A percentile compares a stretch with the other conserved stretches of the same genome.
phyloP scores from a whole-genome alignment of 2,888 invertebrate genomes.

The Belgica antarctica region DNA sequence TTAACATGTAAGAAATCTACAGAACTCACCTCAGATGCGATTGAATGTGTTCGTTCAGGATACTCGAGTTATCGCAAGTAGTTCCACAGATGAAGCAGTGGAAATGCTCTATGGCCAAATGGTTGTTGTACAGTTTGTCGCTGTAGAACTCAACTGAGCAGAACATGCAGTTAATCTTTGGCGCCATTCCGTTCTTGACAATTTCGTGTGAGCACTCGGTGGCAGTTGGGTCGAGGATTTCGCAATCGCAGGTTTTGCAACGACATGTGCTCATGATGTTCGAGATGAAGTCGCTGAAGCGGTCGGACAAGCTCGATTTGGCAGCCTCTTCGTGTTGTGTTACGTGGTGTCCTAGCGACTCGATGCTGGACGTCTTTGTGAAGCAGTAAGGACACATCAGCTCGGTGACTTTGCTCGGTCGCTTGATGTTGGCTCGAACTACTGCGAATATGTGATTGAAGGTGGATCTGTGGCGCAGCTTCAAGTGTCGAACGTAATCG shows the following conservation, averaged over 20 bases:
- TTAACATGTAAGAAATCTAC: not conserved
- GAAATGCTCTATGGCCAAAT: slow-evolving; percentile 11
- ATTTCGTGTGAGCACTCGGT: slow-evolving; percentile 33
- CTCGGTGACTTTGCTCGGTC: not conserved
- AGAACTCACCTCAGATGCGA: slow-evolving; percentile 15
- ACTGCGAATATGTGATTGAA: not conserved
- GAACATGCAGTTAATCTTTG: slow-evolving; percentile 11
- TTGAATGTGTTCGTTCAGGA: slow-evolving; percentile 19
- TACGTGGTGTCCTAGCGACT: slow-evolving; percentile 5
- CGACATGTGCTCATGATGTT: slow-evolving; percentile 13
- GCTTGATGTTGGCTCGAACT: not conserved
- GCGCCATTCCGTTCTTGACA: slow-evolving; percentile 8
- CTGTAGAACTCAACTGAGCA: slow-evolving; percentile 24
- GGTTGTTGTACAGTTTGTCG: slow-evolving; percentile 34
- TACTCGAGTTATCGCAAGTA: not conserved
- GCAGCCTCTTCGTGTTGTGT: not conserved
- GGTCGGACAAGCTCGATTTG: not conserved
- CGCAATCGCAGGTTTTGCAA: slow-evolving; percentile 35
- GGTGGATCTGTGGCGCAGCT: not conserved
- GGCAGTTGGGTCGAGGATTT: slow-evolving; percentile 19
- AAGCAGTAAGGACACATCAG: slow-evolving; percentile 37
- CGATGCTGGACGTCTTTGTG: not conserved
- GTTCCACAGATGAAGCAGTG: slow-evolving; percentile 31
- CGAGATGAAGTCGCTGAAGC: not conserved
- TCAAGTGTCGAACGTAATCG: slow-evolving; percentile 21